A percentile compares a stretch with the other conserved stretches of the same genome.
phyloP scores from a whole-genome alignment of 2,113 vertebrate species.

The Syngnathus typhle region DNA sequence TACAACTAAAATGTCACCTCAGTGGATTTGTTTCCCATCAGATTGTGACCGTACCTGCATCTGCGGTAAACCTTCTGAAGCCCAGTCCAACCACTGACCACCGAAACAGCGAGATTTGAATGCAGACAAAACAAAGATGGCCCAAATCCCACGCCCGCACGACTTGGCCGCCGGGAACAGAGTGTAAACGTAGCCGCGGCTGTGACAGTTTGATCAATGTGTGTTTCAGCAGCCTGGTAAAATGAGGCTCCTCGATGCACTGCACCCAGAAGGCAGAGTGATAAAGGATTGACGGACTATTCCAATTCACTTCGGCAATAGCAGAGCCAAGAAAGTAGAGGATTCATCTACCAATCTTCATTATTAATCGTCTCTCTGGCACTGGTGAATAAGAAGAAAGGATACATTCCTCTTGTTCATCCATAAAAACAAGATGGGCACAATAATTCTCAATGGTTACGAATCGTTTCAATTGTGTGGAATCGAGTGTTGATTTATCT shows the following conservation, averaged over 20 bases:
- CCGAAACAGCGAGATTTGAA: background rate
- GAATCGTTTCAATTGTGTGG: background rate
- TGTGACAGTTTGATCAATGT: conserved; percentile 5
- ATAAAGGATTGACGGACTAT: conserved; percentile 49
- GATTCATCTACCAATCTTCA: conserved; percentile 37
- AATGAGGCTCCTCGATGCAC: conserved; percentile 27
- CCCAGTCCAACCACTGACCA: background rate
- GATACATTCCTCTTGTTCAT: background rate
- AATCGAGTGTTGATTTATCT: background rate
- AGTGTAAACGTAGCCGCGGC: background rate
- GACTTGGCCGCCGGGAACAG: background rate
- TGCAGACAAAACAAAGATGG: background rate
- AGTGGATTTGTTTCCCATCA: background rate
- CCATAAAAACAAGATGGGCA: background rate
- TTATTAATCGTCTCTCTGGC: conserved; percentile 27
- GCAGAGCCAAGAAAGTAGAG: conserved; percentile 34
- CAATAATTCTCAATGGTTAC: background rate
- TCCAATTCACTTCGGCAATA: conserved; percentile 49
- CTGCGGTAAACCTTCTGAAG: background rate
- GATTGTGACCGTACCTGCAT: background rate
- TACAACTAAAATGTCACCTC: background rate
- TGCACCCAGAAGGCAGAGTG: conserved; percentile 34
- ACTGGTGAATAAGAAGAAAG: conserved; percentile 5
- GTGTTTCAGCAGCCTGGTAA: conserved; percentile 7
- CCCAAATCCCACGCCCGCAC: background rate